Evolutionary conservation across 1,140 invertebrate species (phyloP), one percentile per base, ranked within the genome.

Genomic region (Zaprionus camerounensis): DNA sequence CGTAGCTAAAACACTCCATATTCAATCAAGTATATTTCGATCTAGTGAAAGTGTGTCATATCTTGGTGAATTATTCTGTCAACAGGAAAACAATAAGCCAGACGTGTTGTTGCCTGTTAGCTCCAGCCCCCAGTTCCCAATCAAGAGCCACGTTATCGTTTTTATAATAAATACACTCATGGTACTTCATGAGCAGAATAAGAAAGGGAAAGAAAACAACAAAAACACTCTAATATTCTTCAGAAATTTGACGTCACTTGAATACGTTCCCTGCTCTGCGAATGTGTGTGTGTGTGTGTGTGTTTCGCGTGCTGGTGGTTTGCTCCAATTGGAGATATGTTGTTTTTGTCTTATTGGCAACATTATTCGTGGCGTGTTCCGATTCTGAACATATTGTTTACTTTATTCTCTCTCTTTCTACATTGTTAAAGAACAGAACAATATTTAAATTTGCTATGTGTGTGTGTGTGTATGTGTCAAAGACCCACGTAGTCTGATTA

Each of bases 61-160:
- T 69, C 61, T 36, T 46, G 26, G 6, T 51, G 44, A 71, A 58
- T 69, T 51, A 76, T 22, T 51, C 12, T 24, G 20, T 55, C 24
- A 64, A 36, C 20, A 55, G 41, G 1, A 63, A 44, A 61, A 75
- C 26, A 70, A 61, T 56, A 55, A 36, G 63, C n/a, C 12, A 13
- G 13, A 57, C 26, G 31, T n/a, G 7, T 22, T 34, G 1, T 15
- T 9, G 24, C 13, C 17, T 31, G 36, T 56, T 6, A 53, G 17
- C 9, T 26, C 24, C 51, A 34, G 31, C 31, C 31, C 2, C 5
- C 13, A 41, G 15, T 15, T 2, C 3, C 11, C 34, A 41, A 12
- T 38, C 20, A 59, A 55, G 13, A 26, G 83, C 83, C 83, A 87
- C 83, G 83, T 87, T 87, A 78, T 77, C 74, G 77, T 64, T 71